Evolutionary conservation across 2,888 invertebrate species (phyloP), one percentile per base, ranked within the genome.

Genomic region (Mythimna albipuncta): DNA sequence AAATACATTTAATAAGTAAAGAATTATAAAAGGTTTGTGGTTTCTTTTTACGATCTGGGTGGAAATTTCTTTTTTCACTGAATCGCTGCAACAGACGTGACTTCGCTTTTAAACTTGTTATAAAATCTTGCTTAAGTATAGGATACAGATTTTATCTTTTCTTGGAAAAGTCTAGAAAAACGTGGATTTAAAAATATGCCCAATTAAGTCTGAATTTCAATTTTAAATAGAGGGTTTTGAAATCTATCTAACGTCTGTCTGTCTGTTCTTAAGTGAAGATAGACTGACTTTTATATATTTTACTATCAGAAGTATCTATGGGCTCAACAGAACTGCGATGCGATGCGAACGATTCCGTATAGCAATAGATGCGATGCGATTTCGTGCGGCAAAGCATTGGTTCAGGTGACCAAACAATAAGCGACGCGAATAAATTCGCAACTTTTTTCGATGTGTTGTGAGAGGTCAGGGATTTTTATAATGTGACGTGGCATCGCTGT

Each of bases 41-140:
- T 68, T 61, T 72, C 5, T 9, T 64, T 7, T 35, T n/a, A 44
- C 19, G 11, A 52, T 69, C 26, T 11, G 16, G 61, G 62, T 19
- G 38, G 11, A 68, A 47, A 41, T 61, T 65, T 58, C 38, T 63
- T 54, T 58, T 69, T 67, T 57, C 41, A 58, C 55, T 64, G 16
- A 61, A 64, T 54, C 21, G 3, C 55, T 79, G 71, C 66, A 64
- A 52, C 32, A 47, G 71, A 75, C 79, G 75, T 72, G 68, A 66
- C 63, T 52, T 10, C 47, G 63, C 16, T 64, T 26, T 26, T 35
- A 32, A 66, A n/a, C 63, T 57, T 69, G 38, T 67, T 19, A 19
- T 41, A 47, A 47, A 52, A 52, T 9, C 13, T 35, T 69, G 47
- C 21, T 64, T 57, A 26, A 26, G 26, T 26, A 52, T 47, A 38